Percentiles rank a stretch among this genome's conserved stretches.
phyloP scores from a whole-genome alignment of 2,888 invertebrate genomes.

The Cantharis flavilabris region DNA sequence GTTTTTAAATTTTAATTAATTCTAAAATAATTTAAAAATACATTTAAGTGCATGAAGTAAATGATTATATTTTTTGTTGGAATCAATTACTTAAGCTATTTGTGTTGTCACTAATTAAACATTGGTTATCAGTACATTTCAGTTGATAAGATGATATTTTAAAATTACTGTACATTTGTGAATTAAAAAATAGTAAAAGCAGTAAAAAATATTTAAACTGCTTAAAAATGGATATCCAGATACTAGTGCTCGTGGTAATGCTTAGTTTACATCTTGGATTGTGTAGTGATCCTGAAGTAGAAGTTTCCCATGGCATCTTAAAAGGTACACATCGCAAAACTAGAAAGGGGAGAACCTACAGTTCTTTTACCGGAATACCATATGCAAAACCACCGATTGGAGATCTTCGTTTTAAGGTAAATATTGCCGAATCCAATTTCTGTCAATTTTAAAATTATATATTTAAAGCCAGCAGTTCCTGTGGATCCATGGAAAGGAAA shows the following conservation, averaged over 20 bases:
- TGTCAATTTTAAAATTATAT: neutral
- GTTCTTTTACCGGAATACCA: conserved; percentile 67
- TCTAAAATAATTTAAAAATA: neutral
- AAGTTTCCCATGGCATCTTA: neutral
- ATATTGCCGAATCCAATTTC: neutral
- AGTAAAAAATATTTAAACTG: neutral
- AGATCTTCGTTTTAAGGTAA: conserved; percentile 67
- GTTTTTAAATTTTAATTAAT: neutral
- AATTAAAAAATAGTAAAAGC: neutral
- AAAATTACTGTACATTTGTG: neutral
- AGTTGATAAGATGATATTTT: neutral
- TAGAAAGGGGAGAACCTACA: conserved; percentile 61
- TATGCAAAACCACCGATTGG: conserved; percentile 67
- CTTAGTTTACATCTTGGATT: neutral
- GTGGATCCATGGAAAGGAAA: conserved; percentile 66
- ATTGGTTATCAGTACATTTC: neutral
- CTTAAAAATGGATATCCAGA: neutral
- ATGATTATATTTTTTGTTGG: too few species aligned
- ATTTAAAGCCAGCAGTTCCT: conserved; percentile 66
- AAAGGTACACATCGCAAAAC: conserved; percentile 40
- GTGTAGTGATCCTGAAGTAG: neutral
- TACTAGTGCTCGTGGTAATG: neutral
- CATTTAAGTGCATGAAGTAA: neutral
- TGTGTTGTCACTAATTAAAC: neutral
- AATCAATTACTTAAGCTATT: neutral